Conservation (phyloP, 2,113 vertebrate genomes). For the Heterotilapia buettikoferi region DNA sequence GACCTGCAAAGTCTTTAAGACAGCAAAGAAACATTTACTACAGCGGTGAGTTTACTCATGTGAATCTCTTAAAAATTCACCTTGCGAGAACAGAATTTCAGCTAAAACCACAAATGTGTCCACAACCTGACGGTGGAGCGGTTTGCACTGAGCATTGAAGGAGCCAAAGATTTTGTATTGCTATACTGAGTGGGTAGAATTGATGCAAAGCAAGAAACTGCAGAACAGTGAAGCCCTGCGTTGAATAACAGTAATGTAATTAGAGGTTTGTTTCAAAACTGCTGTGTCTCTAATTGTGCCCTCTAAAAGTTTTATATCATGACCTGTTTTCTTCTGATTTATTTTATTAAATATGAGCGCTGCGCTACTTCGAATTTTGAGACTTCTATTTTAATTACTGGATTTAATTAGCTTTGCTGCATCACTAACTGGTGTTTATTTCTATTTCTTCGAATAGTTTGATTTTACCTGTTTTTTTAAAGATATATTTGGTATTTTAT, state of each 20-base stretch:
- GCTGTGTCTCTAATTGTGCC: background rate
- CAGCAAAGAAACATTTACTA: background rate
- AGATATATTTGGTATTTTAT: background rate
- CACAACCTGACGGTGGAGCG: background rate
- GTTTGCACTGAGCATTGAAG: background rate
- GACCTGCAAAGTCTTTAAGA: background rate
- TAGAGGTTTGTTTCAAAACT: background rate
- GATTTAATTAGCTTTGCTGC: slow-evolving; percentile 15
- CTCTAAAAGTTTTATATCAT: background rate
- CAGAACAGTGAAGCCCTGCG: background rate
- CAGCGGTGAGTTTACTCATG: background rate
- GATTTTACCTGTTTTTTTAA: background rate
- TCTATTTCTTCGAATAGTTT: background rate
- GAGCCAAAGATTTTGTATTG: background rate
- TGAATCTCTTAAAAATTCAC: background rate
- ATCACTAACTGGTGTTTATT: background rate
- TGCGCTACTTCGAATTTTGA: background rate
- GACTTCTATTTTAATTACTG: background rate
- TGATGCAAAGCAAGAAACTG: background rate
- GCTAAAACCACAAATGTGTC: background rate
- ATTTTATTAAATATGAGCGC: background rate
- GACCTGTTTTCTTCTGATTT: background rate
- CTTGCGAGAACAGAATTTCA: background rate
- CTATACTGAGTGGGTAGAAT: background rate
- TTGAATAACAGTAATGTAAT: background rate